Conservation (phyloP, 2,797 vertebrate genomes). For the Trichosurus vulpecula region DNA sequence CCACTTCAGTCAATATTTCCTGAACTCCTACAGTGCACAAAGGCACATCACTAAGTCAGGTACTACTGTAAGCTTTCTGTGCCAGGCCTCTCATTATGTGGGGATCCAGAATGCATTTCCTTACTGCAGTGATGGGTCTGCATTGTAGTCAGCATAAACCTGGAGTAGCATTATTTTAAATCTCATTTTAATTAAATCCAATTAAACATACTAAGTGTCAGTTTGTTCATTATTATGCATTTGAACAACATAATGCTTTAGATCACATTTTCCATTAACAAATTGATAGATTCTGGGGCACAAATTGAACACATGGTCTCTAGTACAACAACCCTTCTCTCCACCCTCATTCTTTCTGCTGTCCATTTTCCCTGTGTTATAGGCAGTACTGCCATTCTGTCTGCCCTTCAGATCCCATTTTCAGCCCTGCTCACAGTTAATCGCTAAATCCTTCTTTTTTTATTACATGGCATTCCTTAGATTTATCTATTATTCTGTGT, state of each 20-base stretch:
- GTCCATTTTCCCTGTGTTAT: background rate
- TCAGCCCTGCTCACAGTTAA: background rate
- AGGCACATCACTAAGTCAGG: background rate
- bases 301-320: background rate
- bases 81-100: background rate
- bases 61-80: background rate
- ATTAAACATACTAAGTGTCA: background rate
- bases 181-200: slow-evolving; percentile 1
- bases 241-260: background rate
- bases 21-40: background rate
- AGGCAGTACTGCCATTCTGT: background rate
- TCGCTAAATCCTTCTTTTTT: background rate
- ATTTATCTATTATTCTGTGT: background rate
- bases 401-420: background rate
- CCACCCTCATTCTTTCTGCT: background rate
- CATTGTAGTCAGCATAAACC: background rate
- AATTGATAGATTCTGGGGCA: background rate
- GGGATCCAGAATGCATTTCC: background rate
- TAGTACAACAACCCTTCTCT: background rate
- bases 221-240: background rate
- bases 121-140: background rate
- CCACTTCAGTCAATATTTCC: background rate
- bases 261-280: background rate
- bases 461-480: background rate
- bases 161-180: background rate